Evolutionary conservation across 2,797 vertebrate species (phyloP).

Genomic region (Sarcophilus harrisii): DNA sequence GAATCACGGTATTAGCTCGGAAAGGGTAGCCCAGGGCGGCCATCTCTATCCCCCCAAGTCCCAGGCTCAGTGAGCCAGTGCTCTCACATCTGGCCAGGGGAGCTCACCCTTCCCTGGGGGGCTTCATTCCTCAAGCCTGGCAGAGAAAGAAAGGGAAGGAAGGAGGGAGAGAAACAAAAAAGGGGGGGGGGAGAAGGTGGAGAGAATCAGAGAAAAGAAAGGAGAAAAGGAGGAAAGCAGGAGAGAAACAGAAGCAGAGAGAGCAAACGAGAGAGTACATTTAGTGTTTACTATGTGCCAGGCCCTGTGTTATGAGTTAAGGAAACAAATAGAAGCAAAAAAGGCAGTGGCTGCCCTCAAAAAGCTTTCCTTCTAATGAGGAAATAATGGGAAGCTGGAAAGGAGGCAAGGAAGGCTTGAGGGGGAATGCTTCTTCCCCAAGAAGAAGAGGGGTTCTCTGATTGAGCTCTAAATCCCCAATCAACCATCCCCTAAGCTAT

Average conservation of each 20-base stretch:
- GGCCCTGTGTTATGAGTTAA: neutral
- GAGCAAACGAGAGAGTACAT: neutral
- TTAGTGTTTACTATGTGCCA: neutral
- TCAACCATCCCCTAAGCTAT: neutral
- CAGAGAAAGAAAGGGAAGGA: neutral
- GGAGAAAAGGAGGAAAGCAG: neutral
- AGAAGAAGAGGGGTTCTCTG: neutral
- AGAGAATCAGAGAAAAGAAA: too few species aligned
- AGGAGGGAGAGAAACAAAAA: neutral
- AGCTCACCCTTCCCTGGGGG: neutral
- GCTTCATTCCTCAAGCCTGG: neutral
- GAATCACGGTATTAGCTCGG: slow-evolving; percentile 68
- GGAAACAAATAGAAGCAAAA: neutral
- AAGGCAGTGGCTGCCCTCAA: neutral
- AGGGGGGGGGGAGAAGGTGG: too few species aligned
- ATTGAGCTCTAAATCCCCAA: neutral
- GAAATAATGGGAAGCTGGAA: neutral
- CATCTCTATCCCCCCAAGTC: neutral
- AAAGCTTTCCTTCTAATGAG: neutral
- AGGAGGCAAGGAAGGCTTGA: neutral
- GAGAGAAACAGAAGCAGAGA: neutral
- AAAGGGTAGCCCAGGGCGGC: slow-evolving; percentile 65
- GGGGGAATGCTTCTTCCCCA: too few species aligned
- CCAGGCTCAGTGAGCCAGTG: neutral
- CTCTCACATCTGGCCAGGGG: neutral